A percentile compares a stretch with the other conserved stretches of the same genome.
These are phyloP conservation scores for Xenopus laevis DNA, from an alignment of 2,113 vertebrate genomes.

Conservation along the genomic window DNA sequence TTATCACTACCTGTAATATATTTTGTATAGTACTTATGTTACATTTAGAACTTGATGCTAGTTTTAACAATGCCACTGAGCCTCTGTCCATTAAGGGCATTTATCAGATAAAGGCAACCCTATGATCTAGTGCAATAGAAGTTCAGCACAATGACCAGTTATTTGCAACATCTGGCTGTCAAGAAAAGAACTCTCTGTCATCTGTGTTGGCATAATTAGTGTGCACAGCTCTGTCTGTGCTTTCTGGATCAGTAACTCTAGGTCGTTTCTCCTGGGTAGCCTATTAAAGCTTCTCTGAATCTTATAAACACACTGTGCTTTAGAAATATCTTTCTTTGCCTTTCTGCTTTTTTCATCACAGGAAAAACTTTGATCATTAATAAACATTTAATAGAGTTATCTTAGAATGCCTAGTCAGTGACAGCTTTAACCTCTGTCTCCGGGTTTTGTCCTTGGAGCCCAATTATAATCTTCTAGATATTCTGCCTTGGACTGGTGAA, in stretches of 20 bases:
- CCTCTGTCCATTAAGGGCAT: no score
- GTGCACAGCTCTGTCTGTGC: neutral
- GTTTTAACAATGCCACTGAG: neutral
- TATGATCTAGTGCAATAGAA: no score
- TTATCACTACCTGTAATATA: no score
- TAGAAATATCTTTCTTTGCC: neutral
- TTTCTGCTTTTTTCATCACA: no score
- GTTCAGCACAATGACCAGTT: neutral
- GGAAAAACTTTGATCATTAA: no score
- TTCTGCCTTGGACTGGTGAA: no score
- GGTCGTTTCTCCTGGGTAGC: slow-evolving; percentile 8
- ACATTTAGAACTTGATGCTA: neutral
- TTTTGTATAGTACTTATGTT: neutral
- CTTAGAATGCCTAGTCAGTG: no score
- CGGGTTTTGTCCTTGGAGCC: no score
- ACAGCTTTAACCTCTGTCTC: no score
- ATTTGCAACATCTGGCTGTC: slow-evolving; percentile 30
- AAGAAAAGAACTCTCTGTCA: neutral
- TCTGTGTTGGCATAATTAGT: slow-evolving; percentile 7
- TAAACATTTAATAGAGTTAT: no score
- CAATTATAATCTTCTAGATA: no score
- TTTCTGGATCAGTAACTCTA: slow-evolving; percentile 9
- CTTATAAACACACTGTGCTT: neutral
- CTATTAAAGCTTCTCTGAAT: neutral
- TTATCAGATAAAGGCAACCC: neutral